A percentile compares a stretch with the other conserved stretches of the same genome.
Evolutionary conservation across 64 coral and sea anemone species (phyloP).

Genomic region (Pocillopora damicornis): DNA sequence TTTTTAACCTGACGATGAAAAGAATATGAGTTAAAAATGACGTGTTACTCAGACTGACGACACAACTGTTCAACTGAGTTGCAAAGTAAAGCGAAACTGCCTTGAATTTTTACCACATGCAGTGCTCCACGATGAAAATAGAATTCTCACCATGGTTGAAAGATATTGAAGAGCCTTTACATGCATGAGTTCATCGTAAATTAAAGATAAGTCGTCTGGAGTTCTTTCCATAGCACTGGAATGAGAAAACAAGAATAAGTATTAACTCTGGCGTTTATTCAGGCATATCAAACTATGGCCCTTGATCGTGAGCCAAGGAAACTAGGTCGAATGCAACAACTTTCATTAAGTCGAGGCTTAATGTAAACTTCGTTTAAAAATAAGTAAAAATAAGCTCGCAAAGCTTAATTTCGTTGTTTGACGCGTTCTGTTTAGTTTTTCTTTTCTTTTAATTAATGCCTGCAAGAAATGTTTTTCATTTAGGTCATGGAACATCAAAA

Average conservation of each 20-base stretch:
- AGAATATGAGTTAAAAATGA: background rate
- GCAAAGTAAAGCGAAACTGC: background rate
- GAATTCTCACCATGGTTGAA: conserved; percentile 56
- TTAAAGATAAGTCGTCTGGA: conserved; percentile 65
- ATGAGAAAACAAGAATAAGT: background rate
- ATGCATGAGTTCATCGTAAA: conserved; percentile 76
- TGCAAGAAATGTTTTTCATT: no score
- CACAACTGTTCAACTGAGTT: no score
- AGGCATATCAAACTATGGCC: background rate
- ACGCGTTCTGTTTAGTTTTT: no score
- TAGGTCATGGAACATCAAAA: no score
- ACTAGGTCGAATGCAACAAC: background rate
- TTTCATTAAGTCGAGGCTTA: no score
- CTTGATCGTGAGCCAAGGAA: background rate
- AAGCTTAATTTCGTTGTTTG: no score
- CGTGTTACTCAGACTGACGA: no score
- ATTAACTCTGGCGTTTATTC: background rate
- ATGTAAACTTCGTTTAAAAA: no score
- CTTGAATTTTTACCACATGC: no score
- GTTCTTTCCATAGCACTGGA: conserved; percentile 50
- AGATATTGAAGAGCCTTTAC: conserved; percentile 61
- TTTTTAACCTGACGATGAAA: conserved; percentile 60
- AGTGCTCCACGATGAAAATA: no score
- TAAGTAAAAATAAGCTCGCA: no score
- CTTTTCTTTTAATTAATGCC: no score